These are phyloP conservation scores for Thysanoteuthis rhombus DNA, from an alignment of 2,888 invertebrate genomes.

Conservation along the genomic window DNA sequence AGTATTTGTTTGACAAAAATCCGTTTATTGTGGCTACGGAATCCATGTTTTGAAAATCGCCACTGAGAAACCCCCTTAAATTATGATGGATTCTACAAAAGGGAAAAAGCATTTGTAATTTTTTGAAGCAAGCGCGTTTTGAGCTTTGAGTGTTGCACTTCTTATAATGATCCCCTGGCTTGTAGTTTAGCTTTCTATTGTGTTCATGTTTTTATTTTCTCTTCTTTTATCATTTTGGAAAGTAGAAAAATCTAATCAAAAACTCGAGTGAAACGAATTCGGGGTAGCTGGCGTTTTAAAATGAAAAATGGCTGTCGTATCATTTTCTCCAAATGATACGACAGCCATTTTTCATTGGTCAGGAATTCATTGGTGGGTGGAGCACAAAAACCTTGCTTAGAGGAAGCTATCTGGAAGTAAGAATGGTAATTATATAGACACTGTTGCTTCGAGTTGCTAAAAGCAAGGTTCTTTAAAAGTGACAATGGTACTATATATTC, in stretches of 20 bases:
- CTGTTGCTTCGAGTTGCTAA: background rate
- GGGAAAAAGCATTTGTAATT: background rate
- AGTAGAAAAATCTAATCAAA: background rate
- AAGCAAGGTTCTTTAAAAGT: background rate
- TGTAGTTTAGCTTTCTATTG: background rate
- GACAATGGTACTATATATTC: background rate
- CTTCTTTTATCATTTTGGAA: background rate
- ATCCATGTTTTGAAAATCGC: constrained; percentile 12
- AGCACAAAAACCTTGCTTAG: background rate
- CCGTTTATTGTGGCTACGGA: background rate
- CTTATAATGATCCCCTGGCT: background rate
- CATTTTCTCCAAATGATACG: too few relatives aligned
- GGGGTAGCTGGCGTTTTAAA: background rate
- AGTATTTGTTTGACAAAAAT: background rate
- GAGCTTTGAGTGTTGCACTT: background rate
- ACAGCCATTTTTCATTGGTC: too few relatives aligned
- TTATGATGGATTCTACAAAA: background rate
- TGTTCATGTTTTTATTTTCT: background rate
- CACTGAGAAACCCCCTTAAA: background rate
- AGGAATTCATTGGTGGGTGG: background rate
- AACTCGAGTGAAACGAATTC: background rate
- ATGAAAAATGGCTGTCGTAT: background rate
- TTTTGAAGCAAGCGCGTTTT: background rate
- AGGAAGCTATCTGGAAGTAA: background rate
- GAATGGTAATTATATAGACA: background rate